Evolutionary conservation across 2,113 vertebrate genomes (phyloP), one percentile per base, ranked within the genome.

Genomic region (Grus americana): DNA sequence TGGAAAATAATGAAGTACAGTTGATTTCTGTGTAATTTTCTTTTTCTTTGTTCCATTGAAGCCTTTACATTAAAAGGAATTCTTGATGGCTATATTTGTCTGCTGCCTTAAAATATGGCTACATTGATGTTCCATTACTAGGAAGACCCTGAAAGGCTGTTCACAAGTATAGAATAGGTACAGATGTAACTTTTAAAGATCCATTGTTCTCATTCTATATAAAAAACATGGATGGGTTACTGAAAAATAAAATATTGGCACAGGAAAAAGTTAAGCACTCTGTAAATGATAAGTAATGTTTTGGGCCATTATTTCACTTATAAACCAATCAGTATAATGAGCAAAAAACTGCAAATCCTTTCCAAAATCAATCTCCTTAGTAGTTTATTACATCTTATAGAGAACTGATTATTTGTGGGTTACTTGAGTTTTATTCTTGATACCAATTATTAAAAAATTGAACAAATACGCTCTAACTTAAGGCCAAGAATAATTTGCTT

Each of bases 341-440:
- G 54, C 84, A 55, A 86, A 96, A 95, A 92, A 59, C 57, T 55
- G 38, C 26, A 91, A 93, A 91, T 80, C 50, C 73, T 91, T 92
- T 95, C 55, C 44, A 92, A 80, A 89, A 84, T 93, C 72, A 78
- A 55, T 92, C 91, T 71, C 12, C 68, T 86, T 67, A 54, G 34
- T 47, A 79, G 36, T 70, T 73, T 40, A 78, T 79, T 88, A 71
- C 17, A 19, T 73, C 90, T 52, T 24, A 24, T 36, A 68, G 44
- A 86, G 50, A 67, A 71, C 2, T 62, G 50, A 93, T 23, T 74
- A 91, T 91, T 86, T 86, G 67, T 84, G 65, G 65, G 20, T 81
- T 93, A 27, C 21, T 81, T 93, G 61, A 29, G 20, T 79, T 96
- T 86, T 86, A 38, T 82, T 91, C 63, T 93, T 86, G 22, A 59